These are phyloP conservation scores for Epistrophella euchroma DNA, from an alignment of 2,888 invertebrate species.

Conservation along the genomic window DNA sequence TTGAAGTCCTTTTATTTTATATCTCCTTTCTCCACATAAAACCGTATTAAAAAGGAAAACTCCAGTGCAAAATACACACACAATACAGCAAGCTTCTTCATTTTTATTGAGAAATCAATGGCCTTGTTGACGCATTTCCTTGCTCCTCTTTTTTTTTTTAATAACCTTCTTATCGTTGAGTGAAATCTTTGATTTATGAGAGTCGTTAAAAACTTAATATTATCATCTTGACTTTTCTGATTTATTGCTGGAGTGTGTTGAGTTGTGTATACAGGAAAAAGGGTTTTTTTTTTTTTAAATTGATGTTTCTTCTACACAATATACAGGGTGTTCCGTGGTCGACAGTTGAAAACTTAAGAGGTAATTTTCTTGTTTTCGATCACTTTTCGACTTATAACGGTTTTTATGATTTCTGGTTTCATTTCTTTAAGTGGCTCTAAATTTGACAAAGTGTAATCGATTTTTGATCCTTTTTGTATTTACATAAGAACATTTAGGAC, in stretches of 20 bases:
- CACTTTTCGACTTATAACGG: too few species aligned
- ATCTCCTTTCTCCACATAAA: neutral
- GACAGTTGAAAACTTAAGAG: too few species aligned
- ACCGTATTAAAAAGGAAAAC: conserved; percentile 8
- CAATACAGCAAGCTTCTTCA: neutral
- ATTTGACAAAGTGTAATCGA: too few species aligned
- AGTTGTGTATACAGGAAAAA: conserved; percentile 6
- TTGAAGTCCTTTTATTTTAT: neutral
- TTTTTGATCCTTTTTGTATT: too few species aligned
- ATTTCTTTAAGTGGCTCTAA: too few species aligned
- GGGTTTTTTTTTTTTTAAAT: too few species aligned
- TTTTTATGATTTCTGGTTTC: too few species aligned
- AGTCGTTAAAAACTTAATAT: conserved; percentile 66
- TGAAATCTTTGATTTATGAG: conserved; percentile 69
- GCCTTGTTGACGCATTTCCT: conserved; percentile 26
- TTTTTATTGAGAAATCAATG: conserved; percentile 38
- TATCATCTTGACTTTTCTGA: conserved; percentile 55
- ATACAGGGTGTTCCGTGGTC: too few species aligned
- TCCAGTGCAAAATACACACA: conserved; percentile 9
- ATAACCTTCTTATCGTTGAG: conserved; percentile 43
- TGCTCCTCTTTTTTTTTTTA: neutral
- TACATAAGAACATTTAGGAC: too few species aligned
- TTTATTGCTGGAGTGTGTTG: conserved; percentile 36
- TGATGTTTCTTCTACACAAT: too few species aligned
- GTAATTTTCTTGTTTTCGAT: too few species aligned